These are phyloP conservation scores for Sebastes itinus DNA, from an alignment of 2,797 vertebrate genomes.

Conservation along the genomic window DNA sequence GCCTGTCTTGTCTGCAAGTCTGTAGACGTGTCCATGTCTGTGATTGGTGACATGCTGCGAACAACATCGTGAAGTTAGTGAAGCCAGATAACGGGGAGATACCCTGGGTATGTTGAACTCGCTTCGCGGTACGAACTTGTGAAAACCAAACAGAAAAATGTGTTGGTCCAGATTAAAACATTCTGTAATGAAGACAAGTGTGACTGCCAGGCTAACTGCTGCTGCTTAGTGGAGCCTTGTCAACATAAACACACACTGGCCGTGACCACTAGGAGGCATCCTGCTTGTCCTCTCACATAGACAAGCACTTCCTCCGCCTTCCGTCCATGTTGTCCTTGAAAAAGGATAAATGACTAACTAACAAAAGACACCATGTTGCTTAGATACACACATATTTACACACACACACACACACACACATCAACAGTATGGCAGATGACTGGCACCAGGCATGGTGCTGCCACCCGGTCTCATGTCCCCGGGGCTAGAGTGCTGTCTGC, in stretches of 20 bases:
- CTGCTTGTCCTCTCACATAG: conserved; percentile 3
- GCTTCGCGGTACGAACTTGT: rapidly evolving
- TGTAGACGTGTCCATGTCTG: rapidly evolving
- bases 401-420: background rate
- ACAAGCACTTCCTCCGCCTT: conserved; percentile 7
- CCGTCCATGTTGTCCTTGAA: conserved; percentile 50
- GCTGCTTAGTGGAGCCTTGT: conserved; percentile 29
- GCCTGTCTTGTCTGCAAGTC: too few species aligned
- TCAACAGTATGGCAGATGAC: conserved; percentile 33
- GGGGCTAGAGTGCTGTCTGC: conserved; percentile 46
- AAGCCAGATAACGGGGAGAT: too few species aligned
- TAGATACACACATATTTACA: background rate
- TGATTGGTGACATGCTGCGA: too few species aligned
- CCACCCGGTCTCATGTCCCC: conserved; percentile 40
- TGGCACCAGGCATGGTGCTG: conserved; percentile 26
- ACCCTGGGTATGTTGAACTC: too few species aligned
- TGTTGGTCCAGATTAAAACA: too few species aligned
- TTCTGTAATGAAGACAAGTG: background rate
- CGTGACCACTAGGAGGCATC: conserved; percentile 26
- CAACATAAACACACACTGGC: background rate
- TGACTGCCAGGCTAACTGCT: background rate
- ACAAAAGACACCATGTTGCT: conserved; percentile 25
- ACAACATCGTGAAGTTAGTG: too few species aligned
- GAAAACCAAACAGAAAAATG: too few species aligned
- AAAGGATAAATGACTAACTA: conserved; percentile 24